Evolutionary conservation across 2,888 invertebrate genomes (phyloP).

Genomic region (Camponotus fellah): DNA sequence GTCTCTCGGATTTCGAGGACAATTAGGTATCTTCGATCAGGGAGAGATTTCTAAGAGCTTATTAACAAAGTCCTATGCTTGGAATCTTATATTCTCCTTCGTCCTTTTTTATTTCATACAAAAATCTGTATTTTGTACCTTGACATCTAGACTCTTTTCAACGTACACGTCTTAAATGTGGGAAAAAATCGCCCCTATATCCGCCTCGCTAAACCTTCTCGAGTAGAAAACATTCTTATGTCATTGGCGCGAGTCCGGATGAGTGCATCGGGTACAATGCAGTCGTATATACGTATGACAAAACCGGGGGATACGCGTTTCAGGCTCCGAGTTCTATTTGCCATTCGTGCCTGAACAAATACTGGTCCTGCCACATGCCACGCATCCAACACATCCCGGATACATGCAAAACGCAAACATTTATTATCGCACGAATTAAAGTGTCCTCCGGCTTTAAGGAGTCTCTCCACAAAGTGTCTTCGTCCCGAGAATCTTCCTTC

Average conservation of each 20-base stretch:
- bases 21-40: background rate
- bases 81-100: background rate
- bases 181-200: constrained; percentile 53
- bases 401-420: constrained; percentile 77
- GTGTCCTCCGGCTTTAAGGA: constrained; percentile 48
- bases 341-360: constrained; percentile 80
- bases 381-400: constrained; percentile 67
- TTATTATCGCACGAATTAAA: constrained; percentile 79
- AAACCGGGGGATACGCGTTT: constrained; percentile 58
- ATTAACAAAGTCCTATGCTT: background rate
- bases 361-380: constrained; percentile 80
- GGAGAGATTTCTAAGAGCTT: background rate
- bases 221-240: constrained; percentile 67
- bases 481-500: constrained; percentile 20
- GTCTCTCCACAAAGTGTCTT: constrained; percentile 29
- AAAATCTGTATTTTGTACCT: background rate
- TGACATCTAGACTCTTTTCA: background rate
- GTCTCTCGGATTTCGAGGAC: background rate
- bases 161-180: background rate
- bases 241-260: constrained; percentile 55
- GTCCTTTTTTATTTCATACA: background rate
- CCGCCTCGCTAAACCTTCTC: constrained; percentile 46
- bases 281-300: constrained; percentile 62
- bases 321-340: constrained; percentile 71
- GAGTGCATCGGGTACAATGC: constrained; percentile 62